phyloP scores from a whole-genome alignment of 1,140 invertebrate species.

The Drepana arcuata region DNA sequence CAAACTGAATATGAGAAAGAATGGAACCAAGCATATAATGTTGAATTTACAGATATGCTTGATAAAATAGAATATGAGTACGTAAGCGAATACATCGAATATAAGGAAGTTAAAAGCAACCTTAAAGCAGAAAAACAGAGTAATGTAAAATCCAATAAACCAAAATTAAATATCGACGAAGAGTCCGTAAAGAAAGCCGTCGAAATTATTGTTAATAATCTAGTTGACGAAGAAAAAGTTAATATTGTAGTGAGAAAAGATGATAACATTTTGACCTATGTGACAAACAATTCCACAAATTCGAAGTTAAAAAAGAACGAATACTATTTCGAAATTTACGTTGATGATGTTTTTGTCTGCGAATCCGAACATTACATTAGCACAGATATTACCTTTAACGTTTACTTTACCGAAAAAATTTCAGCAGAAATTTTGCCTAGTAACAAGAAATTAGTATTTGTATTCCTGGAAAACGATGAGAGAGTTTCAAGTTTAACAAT shows the following conservation, averaged over 20 bases:
- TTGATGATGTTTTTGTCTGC: conserved; percentile 54
- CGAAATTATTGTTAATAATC: conserved; percentile 29
- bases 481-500: conserved; percentile 26
- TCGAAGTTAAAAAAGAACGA: conserved; percentile 2
- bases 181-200: conserved; percentile 34
- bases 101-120: conserved; percentile 36
- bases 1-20: conserved; percentile 30
- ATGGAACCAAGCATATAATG: conserved; percentile 36
- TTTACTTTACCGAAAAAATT: conserved; percentile 38
- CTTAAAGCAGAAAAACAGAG: conserved; percentile 11
- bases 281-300: conserved; percentile 11
- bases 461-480: conserved; percentile 40
- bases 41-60: conserved; percentile 45
- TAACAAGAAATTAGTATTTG: conserved; percentile 30
- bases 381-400: conserved; percentile 13
- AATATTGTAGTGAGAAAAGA: conserved; percentile 29
- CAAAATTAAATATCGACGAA: conserved; percentile 44
- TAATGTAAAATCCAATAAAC: conserved; percentile 28
- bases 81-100: conserved; percentile 40
- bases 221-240: conserved; percentile 25
- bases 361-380: conserved; percentile 33
- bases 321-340: conserved; percentile 42
- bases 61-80: conserved; percentile 50
- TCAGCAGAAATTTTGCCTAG: conserved; percentile 49
- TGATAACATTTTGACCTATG: conserved; percentile 17